phyloP scores from a whole-genome alignment of 2,113 vertebrate genomes.

The Excalfactoria chinensis region DNA sequence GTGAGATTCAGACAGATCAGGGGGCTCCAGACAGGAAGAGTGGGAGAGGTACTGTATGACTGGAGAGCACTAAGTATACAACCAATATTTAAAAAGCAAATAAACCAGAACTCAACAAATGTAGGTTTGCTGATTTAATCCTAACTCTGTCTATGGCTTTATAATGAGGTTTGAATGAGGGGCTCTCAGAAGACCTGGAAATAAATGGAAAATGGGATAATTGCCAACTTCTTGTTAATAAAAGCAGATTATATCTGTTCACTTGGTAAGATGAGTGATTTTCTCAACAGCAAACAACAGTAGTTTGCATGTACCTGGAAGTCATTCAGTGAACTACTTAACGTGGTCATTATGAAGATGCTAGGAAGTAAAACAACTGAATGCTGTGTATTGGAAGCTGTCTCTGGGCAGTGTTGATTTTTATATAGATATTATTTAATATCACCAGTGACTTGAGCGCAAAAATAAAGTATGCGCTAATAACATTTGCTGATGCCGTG shows the following conservation, averaged over 20 bases:
- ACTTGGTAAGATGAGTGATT: background rate
- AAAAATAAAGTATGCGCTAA: background rate
- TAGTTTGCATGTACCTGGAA: background rate
- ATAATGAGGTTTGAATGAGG: background rate
- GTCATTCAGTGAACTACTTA: constrained; percentile 11
- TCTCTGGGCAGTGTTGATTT: background rate
- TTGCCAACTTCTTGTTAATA: constrained; percentile 14
- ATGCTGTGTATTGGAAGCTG: background rate
- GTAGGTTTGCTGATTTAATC: constrained; percentile 19
- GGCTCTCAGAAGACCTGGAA: background rate
- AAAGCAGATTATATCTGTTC: background rate
- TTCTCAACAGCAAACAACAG: background rate
- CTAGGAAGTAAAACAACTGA: background rate
- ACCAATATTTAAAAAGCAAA: background rate
- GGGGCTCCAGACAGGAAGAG: background rate
- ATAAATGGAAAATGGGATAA: constrained; percentile 10
- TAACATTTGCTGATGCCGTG: background rate
- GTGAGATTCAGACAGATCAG: background rate
- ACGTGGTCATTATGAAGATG: background rate
- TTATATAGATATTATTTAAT: background rate
- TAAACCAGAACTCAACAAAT: background rate
- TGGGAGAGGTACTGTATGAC: background rate
- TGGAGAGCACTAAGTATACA: background rate
- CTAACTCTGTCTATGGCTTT: background rate
- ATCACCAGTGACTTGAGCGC: background rate